A percentile compares a stretch with the other conserved stretches of the same genome.
Evolutionary conservation across 1,140 invertebrate genomes (phyloP).

Genomic region (Spodoptera frugiperda): DNA sequence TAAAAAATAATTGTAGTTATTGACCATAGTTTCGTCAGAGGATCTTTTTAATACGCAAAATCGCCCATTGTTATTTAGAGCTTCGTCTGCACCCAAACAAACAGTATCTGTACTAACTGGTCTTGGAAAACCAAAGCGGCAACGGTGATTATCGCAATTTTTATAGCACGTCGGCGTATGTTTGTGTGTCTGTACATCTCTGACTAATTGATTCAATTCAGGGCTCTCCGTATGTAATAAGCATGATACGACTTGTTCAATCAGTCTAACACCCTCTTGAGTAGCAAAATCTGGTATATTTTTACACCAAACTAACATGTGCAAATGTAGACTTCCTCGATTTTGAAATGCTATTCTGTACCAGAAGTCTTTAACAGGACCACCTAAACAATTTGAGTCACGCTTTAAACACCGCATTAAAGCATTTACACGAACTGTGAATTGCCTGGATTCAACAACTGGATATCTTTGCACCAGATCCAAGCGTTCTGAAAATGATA

Average conservation of each 20-base stretch:
- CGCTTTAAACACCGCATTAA: not conserved
- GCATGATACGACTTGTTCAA: not conserved
- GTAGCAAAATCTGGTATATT: not conserved
- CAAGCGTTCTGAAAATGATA: not conserved
- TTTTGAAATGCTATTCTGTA: conserved; percentile 7
- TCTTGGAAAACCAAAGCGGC: conserved; percentile 3
- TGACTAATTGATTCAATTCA: not conserved
- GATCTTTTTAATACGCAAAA: not conserved
- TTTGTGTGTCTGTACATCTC: not conserved
- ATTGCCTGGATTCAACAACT: not conserved
- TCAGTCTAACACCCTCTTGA: not conserved
- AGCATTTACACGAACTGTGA: not conserved
- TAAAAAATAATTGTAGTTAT: not conserved
- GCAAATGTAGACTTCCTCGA: not conserved
- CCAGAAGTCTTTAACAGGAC: not conserved
- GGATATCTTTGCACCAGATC: not conserved
- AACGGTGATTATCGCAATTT: not conserved
- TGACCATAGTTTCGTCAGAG: not conserved
- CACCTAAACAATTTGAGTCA: not conserved
- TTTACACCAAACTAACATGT: conserved; percentile 2
- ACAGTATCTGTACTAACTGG: not conserved
- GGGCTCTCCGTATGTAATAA: not conserved
- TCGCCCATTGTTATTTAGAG: not conserved
- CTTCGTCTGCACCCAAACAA: not conserved
- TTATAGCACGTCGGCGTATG: not conserved